These are phyloP conservation scores for Marronus borbonicus DNA, from an alignment of 2,888 invertebrate genomes.

Conservation along the genomic window DNA sequence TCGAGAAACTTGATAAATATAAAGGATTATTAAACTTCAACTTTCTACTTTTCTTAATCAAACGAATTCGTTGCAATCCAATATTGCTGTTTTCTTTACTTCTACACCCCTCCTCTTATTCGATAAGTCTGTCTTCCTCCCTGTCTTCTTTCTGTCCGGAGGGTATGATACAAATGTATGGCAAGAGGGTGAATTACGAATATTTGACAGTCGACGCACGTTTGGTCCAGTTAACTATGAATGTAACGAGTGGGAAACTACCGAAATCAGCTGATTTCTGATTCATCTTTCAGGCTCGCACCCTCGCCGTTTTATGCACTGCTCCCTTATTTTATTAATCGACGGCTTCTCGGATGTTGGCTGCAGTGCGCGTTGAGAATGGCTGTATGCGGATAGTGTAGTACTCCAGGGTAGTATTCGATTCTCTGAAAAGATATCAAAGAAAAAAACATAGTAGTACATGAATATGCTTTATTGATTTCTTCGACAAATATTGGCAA, in stretches of 20 bases:
- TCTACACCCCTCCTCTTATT: constrained; percentile 48
- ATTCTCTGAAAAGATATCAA: constrained; percentile 3
- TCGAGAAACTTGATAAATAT: no score
- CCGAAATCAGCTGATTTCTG: constrained; percentile 67
- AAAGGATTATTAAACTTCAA: no score
- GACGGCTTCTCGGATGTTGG: constrained; percentile 36
- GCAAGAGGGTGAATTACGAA: constrained; percentile 54
- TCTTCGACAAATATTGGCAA: no score
- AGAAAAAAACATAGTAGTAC: background rate
- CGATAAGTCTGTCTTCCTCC: constrained; percentile 16
- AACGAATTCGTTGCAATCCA: no score
- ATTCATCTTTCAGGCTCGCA: constrained; percentile 57
- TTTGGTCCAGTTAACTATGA: constrained; percentile 67
- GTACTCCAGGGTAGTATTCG: background rate
- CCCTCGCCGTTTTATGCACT: constrained; percentile 38
- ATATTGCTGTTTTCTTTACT: background rate
- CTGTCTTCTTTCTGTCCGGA: background rate
- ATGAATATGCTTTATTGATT: no score
- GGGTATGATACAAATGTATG: constrained; percentile 37
- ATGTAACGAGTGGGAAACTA: constrained; percentile 57
- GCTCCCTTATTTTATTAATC: constrained; percentile 57
- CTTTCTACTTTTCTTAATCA: no score
- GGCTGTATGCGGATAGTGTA: background rate
- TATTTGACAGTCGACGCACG: constrained; percentile 67
- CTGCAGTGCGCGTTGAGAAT: background rate